phyloP scores from a whole-genome alignment of 1,140 invertebrate species.

The Ceratosolen solmsi region DNA sequence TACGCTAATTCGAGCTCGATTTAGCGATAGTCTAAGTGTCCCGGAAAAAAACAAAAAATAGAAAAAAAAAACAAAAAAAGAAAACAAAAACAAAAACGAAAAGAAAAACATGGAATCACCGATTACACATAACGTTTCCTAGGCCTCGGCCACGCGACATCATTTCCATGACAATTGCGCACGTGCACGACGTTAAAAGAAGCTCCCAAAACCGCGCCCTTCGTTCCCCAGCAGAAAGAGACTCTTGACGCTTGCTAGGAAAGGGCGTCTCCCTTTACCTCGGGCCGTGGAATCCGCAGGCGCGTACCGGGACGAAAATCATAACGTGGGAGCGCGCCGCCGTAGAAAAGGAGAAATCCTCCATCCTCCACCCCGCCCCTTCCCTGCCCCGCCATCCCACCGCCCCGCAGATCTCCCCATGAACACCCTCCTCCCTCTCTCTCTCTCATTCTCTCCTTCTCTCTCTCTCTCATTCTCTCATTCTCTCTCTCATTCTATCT shows the following conservation, averaged over 20 bases:
- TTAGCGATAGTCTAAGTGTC: too few relatives aligned
- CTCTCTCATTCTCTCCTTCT: too few relatives aligned
- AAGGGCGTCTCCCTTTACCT: not conserved
- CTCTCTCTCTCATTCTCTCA: too few relatives aligned
- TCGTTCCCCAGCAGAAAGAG: not conserved
- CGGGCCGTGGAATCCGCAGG: not conserved
- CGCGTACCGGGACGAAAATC: not conserved
- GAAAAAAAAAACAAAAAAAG: not conserved
- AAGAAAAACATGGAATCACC: too few relatives aligned
- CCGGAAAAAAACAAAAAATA: not conserved
- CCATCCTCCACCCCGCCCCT: not conserved
- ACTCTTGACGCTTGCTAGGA: not conserved
- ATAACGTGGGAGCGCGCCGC: not conserved
- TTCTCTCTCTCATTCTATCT: too few relatives aligned
- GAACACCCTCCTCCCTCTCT: too few relatives aligned
- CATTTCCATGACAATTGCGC: not conserved
- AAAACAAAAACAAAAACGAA: not conserved
- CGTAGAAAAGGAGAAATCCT: not conserved
- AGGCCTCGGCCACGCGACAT: not conserved
- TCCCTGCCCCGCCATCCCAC: not conserved
- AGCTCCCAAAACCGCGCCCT: not conserved
- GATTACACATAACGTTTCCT: not conserved
- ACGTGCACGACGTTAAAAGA: not conserved
- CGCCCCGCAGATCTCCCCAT: too few relatives aligned
- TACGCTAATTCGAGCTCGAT: too few relatives aligned